phyloP scores from a whole-genome alignment of 30 jellyfish, hydroid and myxozoan species.

The Clytia hemisphaerica region DNA sequence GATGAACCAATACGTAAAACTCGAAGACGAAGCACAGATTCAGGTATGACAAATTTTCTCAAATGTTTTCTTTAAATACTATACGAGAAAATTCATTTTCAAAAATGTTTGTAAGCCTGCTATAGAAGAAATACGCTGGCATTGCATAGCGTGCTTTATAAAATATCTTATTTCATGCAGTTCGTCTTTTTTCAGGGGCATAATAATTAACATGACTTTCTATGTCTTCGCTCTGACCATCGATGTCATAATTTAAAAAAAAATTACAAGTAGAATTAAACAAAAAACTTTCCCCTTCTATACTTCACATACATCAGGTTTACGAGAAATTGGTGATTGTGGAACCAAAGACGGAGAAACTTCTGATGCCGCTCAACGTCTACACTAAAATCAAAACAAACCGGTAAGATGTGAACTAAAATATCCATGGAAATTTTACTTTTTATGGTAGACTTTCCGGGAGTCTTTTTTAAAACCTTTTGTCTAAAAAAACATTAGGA shows the following conservation, averaged over 20 bases:
- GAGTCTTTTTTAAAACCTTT: too few relatives aligned
- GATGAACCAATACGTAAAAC: constrained; percentile 35
- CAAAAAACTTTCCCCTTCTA: background rate
- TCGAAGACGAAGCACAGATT: constrained; percentile 64
- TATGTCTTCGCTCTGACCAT: too few relatives aligned
- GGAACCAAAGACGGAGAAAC: constrained; percentile 48
- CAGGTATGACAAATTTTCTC: constrained; percentile 31
- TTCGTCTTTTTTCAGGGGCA: too few relatives aligned
- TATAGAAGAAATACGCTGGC: too few relatives aligned
- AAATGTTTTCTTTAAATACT: background rate
- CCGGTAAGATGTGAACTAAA: constrained; percentile 34
- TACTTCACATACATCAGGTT: constrained; percentile 54
- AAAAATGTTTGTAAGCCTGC: too few relatives aligned
- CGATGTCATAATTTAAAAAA: too few relatives aligned
- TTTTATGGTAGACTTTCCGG: background rate
- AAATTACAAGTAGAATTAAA: too few relatives aligned
- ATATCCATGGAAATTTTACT: background rate
- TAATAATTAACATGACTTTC: too few relatives aligned
- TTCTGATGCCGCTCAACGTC: constrained; percentile 70
- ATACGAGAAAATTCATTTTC: too few relatives aligned
- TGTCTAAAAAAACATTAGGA: too few relatives aligned
- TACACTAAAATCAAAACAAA: constrained; percentile 52
- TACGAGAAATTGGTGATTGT: constrained; percentile 49
- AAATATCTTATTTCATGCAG: too few relatives aligned
- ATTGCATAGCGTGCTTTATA: too few relatives aligned